A percentile compares a stretch with the other conserved stretches of the same genome.
These are phyloP conservation scores for Habrosyne pyritoides DNA, from an alignment of 2,888 invertebrate genomes.

Conservation along the genomic window DNA sequence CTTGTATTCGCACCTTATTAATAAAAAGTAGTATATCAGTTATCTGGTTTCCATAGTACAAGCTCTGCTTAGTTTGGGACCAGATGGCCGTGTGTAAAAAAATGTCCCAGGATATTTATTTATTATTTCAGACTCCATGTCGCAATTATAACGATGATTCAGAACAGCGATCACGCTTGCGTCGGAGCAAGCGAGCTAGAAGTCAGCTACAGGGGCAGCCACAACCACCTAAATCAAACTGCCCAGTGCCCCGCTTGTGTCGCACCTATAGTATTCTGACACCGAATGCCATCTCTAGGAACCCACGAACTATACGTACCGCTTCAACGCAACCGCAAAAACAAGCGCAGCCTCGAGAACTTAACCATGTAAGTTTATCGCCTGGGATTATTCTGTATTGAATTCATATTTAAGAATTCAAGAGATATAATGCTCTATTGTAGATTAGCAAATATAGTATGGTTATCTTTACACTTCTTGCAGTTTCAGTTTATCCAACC, in stretches of 20 bases:
- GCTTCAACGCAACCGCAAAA: neutral
- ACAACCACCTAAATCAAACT: constrained; percentile 18
- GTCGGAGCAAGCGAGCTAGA: neutral
- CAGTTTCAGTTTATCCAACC: neutral
- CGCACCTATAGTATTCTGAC: constrained; percentile 34
- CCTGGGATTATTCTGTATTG: too few relatives aligned
- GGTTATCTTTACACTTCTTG: neutral
- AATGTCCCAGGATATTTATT: too few relatives aligned
- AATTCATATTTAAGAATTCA: too few relatives aligned
- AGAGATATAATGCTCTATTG: too few relatives aligned
- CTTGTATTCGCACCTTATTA: too few relatives aligned
- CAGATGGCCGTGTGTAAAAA: too few relatives aligned
- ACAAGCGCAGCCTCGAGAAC: neutral
- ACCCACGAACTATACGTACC: neutral
- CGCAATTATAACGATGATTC: constrained; percentile 11
- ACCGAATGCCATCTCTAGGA: neutral
- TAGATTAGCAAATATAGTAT: too few relatives aligned
- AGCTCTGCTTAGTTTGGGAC: too few relatives aligned
- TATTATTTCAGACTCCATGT: constrained; percentile 14
- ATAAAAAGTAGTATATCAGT: too few relatives aligned
- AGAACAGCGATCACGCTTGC: neutral
- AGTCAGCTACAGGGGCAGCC: neutral
- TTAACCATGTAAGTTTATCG: neutral
- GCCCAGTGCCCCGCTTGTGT: constrained; percentile 45
- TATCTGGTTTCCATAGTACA: too few relatives aligned